These are phyloP conservation scores for Halcyon leucocephala DNA, from an alignment of 2,797 vertebrate species.

Conservation along the genomic window DNA sequence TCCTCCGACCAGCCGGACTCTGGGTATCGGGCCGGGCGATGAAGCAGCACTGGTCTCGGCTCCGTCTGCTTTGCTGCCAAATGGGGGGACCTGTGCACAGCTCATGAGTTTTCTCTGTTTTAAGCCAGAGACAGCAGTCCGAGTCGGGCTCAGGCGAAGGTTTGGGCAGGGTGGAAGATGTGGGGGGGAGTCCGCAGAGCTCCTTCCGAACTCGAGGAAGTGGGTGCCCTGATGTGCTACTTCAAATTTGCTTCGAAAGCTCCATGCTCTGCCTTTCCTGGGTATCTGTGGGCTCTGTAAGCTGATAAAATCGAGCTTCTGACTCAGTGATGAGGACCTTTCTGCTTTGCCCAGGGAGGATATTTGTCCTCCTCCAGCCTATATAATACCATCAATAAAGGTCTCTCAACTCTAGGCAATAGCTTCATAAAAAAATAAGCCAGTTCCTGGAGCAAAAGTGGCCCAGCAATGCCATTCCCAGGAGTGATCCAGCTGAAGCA, in stretches of 20 bases:
- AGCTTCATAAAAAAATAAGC: slow-evolving; percentile 26
- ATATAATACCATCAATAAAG: not conserved
- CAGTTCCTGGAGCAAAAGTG: not conserved
- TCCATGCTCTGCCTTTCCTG: not conserved
- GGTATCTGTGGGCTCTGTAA: not conserved
- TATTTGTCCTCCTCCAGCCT: not conserved
- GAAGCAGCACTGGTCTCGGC: not conserved
- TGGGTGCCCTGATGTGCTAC: not conserved
- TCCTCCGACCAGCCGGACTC: not conserved
- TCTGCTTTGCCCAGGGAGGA: not conserved
- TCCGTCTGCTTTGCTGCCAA: not conserved
- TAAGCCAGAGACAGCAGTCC: not conserved
- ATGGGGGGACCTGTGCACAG: not conserved
- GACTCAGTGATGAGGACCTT: not conserved
- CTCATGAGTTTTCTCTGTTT: not conserved
- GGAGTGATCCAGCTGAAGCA: slow-evolving; percentile 32
- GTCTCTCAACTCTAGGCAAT: not conserved
- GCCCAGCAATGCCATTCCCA: not conserved
- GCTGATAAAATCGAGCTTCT: not conserved
- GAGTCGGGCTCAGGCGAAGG: not conserved
- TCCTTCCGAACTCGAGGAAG: not conserved
- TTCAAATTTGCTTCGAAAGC: not conserved
- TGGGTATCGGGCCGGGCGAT: not conserved
- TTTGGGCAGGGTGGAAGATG: not conserved
- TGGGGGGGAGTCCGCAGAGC: not conserved